Evolutionary conservation across 2,888 invertebrate species (phyloP), one percentile per base, ranked within the genome.

Genomic region (Onchidella celtica): DNA sequence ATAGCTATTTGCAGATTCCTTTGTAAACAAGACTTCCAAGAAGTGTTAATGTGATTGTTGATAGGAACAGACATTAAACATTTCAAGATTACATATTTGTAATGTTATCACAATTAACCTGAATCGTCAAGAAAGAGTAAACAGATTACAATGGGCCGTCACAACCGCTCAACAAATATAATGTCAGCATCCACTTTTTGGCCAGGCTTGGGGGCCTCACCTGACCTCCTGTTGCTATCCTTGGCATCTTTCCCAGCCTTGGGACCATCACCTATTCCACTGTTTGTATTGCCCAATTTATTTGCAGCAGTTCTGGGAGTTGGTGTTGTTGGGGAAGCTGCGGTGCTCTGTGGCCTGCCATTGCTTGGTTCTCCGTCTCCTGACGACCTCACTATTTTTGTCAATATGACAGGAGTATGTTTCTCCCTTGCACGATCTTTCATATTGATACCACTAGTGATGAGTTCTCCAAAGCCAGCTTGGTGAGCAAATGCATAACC

Each of bases 401-500:
- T 90, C 47, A 90, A 81, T 21, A 86, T 86, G 3, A 89, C 90
- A 0, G 89, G 80, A 14, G 40, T 59, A 17, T 79, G 61, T 27
- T 17, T 59, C 27, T 79, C 77, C 6, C 63, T 75, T 21, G 81
- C 87, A 11, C 90, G 80, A 40, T 89, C 86, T 63, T 91, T 87
- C 98, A 98, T 98, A 91, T 98, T 98, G 94, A 97, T 97, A 83
- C 98, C 99, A 72, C 97, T 97, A 17, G 98, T 99, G 93, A 99
- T 99, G 88, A 99, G 96, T 29, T 97, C 95, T 70, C 98, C 98
- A 94, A 98, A 99, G 89, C 98, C 98, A 95, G 98, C 97, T 92
- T 89, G 98, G 94, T 99, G 99, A 81, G 99, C 98, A 94, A 99
- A 99, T 14, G 99, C 99, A 94, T 99, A 98, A 80, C 99, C 99